A percentile compares a stretch with the other conserved stretches of the same genome.
Evolutionary conservation across 2,113 vertebrate genomes (phyloP).

Genomic region (Albula glossodonta): DNA sequence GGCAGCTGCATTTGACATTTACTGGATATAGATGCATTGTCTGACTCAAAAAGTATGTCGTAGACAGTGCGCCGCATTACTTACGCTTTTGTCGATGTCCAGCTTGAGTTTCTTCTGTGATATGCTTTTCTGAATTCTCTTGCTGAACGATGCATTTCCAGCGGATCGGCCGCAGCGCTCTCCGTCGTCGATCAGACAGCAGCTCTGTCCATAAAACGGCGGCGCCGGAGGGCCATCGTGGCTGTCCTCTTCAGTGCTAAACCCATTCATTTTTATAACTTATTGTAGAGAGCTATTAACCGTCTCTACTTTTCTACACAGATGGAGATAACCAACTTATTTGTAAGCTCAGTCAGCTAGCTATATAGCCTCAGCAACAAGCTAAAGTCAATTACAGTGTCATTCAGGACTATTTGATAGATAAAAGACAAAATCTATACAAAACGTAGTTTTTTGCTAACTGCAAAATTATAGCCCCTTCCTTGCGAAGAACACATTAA

Average conservation of each 20-base stretch:
- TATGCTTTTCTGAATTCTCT: constrained; percentile 92
- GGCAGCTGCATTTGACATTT: neutral
- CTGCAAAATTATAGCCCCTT: too few species aligned
- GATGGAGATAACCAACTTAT: neutral
- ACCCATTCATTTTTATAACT: constrained; percentile 82
- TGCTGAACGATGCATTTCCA: constrained; percentile 96
- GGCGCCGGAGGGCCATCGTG: constrained; percentile 86
- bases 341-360: neutral
- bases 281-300: neutral
- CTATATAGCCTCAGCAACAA: neutral
- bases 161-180: constrained; percentile 91
- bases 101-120: constrained; percentile 91
- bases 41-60: neutral
- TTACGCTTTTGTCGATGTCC: constrained; percentile 96
- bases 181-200: constrained; percentile 94
- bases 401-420: neutral
- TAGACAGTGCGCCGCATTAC: constrained; percentile 41
- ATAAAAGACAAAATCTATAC: neutral
- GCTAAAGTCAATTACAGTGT: neutral
- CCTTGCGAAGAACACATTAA: too few species aligned
- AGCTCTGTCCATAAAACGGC: constrained; percentile 90
- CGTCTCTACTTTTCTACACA: neutral
- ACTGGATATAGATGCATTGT: neutral
- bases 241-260: constrained; percentile 96
- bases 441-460: neutral